Conservation (phyloP, 2,888 invertebrate genomes). For the Protula sp. region DNA sequence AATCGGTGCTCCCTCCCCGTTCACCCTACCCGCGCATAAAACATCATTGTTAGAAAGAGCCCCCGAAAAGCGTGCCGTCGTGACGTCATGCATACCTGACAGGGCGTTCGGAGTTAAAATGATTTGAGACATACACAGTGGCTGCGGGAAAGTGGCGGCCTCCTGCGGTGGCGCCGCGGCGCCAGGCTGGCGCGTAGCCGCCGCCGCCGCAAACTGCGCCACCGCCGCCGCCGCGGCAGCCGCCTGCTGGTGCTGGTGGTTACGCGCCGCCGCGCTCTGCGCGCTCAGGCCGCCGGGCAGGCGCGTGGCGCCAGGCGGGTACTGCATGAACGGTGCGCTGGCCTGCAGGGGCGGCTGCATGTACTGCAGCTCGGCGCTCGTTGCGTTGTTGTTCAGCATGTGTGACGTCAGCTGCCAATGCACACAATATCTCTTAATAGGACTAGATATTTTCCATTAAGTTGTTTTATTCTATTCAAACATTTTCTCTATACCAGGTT, state of each 20-base stretch:
- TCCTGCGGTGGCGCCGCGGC: constrained; percentile 18
- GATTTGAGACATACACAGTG: constrained; percentile 77
- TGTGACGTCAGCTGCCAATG: constrained; percentile 18
- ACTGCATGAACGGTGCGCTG: constrained; percentile 47
- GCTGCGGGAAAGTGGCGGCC: constrained; percentile 76
- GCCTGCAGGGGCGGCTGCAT: constrained; percentile 70
- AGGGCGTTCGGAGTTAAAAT: constrained; percentile 58
- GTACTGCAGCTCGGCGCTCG: constrained; percentile 43
- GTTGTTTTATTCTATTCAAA: too few relatives aligned
- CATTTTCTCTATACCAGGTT: too few relatives aligned
- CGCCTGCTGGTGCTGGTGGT: constrained; percentile 25
- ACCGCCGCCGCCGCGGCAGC: constrained; percentile 46
- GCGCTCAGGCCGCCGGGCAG: background rate
- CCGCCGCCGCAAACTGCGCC: constrained; percentile 24
- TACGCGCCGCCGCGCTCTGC: constrained; percentile 13
- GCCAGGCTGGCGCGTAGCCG: constrained; percentile 1
- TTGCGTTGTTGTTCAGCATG: too few relatives aligned
- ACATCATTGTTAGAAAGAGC: too few relatives aligned
- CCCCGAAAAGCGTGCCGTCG: too few relatives aligned
- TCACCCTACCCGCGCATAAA: too few relatives aligned
- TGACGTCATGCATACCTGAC: constrained; percentile 61
- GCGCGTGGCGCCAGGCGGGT: too few relatives aligned
- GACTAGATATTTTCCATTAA: too few relatives aligned
- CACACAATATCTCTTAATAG: too few relatives aligned
- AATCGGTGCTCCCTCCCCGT: too few relatives aligned